A percentile compares a stretch with the other conserved stretches of the same genome.
These are phyloP conservation scores for Gadopsis bispinosus DNA, from an alignment of 2,797 vertebrate species.

Conservation along the genomic window DNA sequence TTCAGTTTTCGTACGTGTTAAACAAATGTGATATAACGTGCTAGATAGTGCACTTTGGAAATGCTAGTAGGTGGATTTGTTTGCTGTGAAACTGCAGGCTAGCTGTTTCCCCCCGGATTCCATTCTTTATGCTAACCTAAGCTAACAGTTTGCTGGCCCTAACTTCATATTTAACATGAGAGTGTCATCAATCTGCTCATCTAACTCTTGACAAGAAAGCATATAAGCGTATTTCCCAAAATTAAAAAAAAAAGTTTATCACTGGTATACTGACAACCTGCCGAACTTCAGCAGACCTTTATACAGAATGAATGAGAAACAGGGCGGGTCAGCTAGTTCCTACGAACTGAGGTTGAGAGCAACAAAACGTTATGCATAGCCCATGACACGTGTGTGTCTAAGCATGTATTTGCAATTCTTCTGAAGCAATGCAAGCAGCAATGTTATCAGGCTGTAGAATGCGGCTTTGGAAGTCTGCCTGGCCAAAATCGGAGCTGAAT, in stretches of 20 bases:
- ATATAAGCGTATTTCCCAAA: background rate
- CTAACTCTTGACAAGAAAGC: background rate
- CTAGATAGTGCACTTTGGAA: background rate
- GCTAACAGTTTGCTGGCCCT: background rate
- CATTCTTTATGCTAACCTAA: conserved; percentile 4
- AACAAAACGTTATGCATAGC: conserved; percentile 29
- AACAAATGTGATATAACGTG: background rate
- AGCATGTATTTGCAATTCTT: conserved; percentile 30
- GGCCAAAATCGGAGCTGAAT: conserved; percentile 51
- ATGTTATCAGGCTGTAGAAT: conserved; percentile 57
- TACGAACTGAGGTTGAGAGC: background rate
- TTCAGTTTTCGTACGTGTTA: background rate
- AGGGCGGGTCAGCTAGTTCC: conserved; percentile 4
- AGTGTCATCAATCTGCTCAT: background rate
- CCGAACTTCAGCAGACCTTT: background rate
- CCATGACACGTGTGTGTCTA: conserved; percentile 42
- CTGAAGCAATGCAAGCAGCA: conserved; percentile 37
- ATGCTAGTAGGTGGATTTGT: background rate
- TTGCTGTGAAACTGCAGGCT: background rate
- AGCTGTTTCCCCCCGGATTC: background rate
- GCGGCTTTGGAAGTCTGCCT: conserved; percentile 40
- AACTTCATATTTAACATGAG: background rate
- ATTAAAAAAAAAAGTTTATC: background rate
- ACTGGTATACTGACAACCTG: background rate
- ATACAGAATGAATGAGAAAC: background rate